Evolutionary conservation across 2,888 invertebrate species (phyloP), one percentile per base, ranked within the genome.

Genomic region (Drosophila antonietae): DNA sequence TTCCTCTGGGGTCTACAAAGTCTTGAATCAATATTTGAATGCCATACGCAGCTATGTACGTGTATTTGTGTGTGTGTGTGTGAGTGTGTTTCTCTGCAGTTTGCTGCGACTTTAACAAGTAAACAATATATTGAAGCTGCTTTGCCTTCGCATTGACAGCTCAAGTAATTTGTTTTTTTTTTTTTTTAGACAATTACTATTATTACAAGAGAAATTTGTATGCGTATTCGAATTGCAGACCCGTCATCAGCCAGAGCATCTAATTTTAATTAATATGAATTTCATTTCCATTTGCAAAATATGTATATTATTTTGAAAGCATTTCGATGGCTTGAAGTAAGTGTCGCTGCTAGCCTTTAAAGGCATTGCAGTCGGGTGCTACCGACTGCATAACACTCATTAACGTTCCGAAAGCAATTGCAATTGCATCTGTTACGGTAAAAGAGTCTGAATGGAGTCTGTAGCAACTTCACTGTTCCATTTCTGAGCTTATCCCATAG

Each of bases 1-100:
- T 47, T 20, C 14, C 39, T 35, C 18, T 35, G 37, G 28, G 41
- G 14, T 18, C 53, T 49, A 31, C 49, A 10, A 41, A 68, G 10
- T 44, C 46, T n/a, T 20, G 41, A 65, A 47, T 58, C 53, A 73
- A 78, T 62, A 56, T 60, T 57, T 60, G 43, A 46, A n/a, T n/a
- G 37, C 14, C 23, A 33, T 9, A 10, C 2, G 1, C 7, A 2
- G 33, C 14, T 44, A 15, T 55, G 18, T 43, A 15, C 8, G 9
- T 47, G 8, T 47, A 6, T 23, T 14, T 23, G 9, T 31, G n/a
- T n/a, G 28, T n/a, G 28, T 20, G 44, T 20, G 39, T 15, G 2
- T n/a, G 7, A n/a, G 39, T 41, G 20, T 2, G 14, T 15, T 14
- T 5, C n/a, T 37, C 4, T 52, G 52, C 35, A 20, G 53, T 12